Evolutionary conservation across 2,797 vertebrate species (phyloP).

Genomic region (Periophthalmus magnuspinnatus): DNA sequence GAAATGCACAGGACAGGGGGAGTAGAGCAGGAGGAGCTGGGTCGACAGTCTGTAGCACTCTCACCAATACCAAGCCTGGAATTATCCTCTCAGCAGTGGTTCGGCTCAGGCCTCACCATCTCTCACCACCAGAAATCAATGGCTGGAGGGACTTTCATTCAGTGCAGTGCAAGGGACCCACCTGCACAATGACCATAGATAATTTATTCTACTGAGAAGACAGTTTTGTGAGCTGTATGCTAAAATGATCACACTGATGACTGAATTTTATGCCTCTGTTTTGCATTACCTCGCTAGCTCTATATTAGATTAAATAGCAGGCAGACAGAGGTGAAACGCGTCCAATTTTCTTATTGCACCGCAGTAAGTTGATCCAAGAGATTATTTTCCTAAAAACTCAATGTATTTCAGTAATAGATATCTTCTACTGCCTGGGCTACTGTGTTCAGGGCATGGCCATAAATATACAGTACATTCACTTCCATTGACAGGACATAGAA

Average conservation of each 20-base stretch:
- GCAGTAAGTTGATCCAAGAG: conserved; percentile 35
- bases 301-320: conserved; percentile 34
- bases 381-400: conserved; percentile 47
- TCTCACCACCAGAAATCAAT: conserved; percentile 62
- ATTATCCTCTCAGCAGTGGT: conserved; percentile 72
- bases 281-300: conserved; percentile 21
- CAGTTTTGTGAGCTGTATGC: conserved; percentile 7
- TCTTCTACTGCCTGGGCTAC: conserved; percentile 17
- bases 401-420: conserved; percentile 44
- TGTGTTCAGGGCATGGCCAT: conserved; percentile 11
- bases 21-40: conserved; percentile 48
- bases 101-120: conserved; percentile 46
- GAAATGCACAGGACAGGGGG: conserved; percentile 46
- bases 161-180: conserved; percentile 28
- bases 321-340: conserved; percentile 37
- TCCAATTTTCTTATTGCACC: conserved; percentile 30
- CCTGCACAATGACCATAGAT: conserved; percentile 39
- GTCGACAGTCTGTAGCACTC: conserved; percentile 61
- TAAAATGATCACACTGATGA: conserved; percentile 21
- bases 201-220: conserved; percentile 15
- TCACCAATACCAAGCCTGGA: conserved; percentile 64
- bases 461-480: conserved; percentile 17
- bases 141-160: conserved; percentile 49
- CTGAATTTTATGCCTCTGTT: conserved; percentile 20
- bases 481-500: conserved; percentile 11